phyloP scores from a whole-genome alignment of 1,140 invertebrate genomes.

The Lordiphosa stackelbergi region DNA sequence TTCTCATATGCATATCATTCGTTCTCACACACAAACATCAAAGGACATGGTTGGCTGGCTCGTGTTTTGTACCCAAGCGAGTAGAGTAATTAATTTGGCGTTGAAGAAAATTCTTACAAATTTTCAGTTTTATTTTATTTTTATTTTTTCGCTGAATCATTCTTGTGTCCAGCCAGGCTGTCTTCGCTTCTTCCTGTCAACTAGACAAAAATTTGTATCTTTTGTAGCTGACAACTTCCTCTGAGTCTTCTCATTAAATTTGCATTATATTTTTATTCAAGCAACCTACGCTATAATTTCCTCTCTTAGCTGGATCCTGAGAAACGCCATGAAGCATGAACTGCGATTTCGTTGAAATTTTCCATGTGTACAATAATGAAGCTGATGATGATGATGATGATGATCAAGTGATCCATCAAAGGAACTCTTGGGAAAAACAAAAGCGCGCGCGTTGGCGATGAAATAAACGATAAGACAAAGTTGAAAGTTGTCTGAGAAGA shows the following conservation, averaged over 20 bases:
- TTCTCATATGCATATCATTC: slow-evolving; percentile 13
- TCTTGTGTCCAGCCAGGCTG: slow-evolving; percentile 35
- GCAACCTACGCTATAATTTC: slow-evolving; percentile 49
- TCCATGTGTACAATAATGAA: slow-evolving; percentile 5
- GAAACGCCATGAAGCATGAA: slow-evolving; percentile 63
- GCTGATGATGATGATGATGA: slow-evolving; percentile 10
- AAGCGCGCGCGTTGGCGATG: slow-evolving; percentile 66
- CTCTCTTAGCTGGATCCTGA: slow-evolving; percentile 32
- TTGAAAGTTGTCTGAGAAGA: slow-evolving; percentile 52
- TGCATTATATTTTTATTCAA: slow-evolving; percentile 37
- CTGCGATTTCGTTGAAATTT: slow-evolving; percentile 63
- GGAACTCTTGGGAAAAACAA: slow-evolving; percentile 60
- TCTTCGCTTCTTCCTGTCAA: slow-evolving; percentile 57
- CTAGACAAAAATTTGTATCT: slow-evolving; percentile 16
- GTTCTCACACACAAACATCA: slow-evolving; percentile 43
- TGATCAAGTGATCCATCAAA: slow-evolving; percentile 55
- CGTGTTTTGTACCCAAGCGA: slow-evolving; percentile 15
- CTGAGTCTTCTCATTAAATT: slow-evolving; percentile 42
- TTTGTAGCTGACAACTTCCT: slow-evolving; percentile 42
- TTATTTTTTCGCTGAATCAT: slow-evolving; percentile 55
- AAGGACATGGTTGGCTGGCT: slow-evolving; percentile 65
- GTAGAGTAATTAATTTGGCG: slow-evolving; percentile 60
- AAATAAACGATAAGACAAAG: slow-evolving; percentile 65
- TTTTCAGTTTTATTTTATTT: slow-evolving; percentile 26
- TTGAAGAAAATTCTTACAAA: slow-evolving; percentile 28